A percentile compares a stretch with the other conserved stretches of the same genome.
These are phyloP conservation scores for Plodia interpunctella DNA, from an alignment of 1,140 invertebrate genomes.

Conservation along the genomic window DNA sequence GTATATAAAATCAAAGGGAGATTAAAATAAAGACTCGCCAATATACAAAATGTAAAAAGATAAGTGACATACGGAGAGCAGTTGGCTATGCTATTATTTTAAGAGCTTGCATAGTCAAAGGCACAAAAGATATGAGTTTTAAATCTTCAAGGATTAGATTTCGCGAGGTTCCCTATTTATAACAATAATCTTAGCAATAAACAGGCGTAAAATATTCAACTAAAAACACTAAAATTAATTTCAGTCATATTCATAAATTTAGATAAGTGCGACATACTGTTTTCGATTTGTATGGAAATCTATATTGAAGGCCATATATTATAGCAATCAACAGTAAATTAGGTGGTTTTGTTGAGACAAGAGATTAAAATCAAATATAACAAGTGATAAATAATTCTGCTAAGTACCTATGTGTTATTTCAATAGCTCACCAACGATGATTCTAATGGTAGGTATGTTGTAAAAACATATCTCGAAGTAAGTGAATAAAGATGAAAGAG, in stretches of 20 bases:
- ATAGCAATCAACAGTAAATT: too few relatives aligned
- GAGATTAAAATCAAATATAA: too few relatives aligned
- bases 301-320: too few relatives aligned
- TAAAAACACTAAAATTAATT: not conserved
- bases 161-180: not conserved
- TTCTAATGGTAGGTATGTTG: too few relatives aligned
- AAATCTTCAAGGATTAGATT: not conserved
- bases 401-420: too few relatives aligned
- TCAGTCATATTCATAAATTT: not conserved
- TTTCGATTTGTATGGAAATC: too few relatives aligned
- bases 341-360: too few relatives aligned
- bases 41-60: not conserved
- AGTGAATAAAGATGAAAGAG: too few relatives aligned
- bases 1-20: not conserved
- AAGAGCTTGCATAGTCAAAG: not conserved
- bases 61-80: not conserved
- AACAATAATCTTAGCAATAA: conserved; percentile 1
- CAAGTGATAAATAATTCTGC: too few relatives aligned
- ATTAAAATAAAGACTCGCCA: not conserved
- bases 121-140: not conserved
- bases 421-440: too few relatives aligned
- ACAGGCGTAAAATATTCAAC: not conserved
- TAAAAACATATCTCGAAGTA: too few relatives aligned
- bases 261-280: too few relatives aligned
- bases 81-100: not conserved